Percentiles rank a stretch among this genome's conserved stretches.
Conservation (phyloP, 2,888 invertebrate genomes). For the Campopleginae sp. region DNA sequence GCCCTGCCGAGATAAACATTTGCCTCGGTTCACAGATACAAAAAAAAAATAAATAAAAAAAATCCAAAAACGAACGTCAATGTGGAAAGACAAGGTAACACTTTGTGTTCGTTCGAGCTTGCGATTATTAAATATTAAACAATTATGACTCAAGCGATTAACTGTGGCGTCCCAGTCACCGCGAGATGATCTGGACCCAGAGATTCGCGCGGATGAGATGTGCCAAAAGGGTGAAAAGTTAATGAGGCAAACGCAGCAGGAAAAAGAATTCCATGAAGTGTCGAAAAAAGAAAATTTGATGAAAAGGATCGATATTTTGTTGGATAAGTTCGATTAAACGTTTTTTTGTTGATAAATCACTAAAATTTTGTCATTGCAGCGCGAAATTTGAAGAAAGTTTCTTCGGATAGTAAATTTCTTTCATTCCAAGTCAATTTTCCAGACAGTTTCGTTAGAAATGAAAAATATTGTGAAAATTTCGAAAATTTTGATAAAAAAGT, state of each 20-base stretch:
- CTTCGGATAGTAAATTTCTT: no score
- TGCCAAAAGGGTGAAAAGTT: background rate
- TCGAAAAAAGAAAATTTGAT: no score
- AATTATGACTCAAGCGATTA: background rate
- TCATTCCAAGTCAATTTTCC: no score
- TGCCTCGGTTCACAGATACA: conserved; percentile 9
- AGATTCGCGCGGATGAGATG: conserved; percentile 10
- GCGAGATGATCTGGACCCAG: background rate
- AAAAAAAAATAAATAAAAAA: conserved; percentile 5
- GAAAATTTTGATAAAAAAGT: no score
- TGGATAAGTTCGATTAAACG: no score
- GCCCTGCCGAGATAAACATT: conserved; percentile 61
- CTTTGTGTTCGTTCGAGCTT: background rate
- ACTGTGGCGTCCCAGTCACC: background rate
- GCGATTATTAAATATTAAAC: conserved; percentile 4
- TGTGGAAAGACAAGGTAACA: conserved; percentile 29
- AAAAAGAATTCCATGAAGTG: conserved; percentile 18
- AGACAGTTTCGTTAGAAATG: no score
- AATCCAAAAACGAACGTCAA: conserved; percentile 5
- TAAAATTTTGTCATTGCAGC: no score
- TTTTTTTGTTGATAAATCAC: no score
- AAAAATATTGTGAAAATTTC: no score
- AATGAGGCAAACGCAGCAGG: background rate
- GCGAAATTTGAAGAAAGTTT: no score
- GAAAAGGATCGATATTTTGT: no score